Conservation (phyloP, 2,113 vertebrate species). For the Oxyura jamaicensis region DNA sequence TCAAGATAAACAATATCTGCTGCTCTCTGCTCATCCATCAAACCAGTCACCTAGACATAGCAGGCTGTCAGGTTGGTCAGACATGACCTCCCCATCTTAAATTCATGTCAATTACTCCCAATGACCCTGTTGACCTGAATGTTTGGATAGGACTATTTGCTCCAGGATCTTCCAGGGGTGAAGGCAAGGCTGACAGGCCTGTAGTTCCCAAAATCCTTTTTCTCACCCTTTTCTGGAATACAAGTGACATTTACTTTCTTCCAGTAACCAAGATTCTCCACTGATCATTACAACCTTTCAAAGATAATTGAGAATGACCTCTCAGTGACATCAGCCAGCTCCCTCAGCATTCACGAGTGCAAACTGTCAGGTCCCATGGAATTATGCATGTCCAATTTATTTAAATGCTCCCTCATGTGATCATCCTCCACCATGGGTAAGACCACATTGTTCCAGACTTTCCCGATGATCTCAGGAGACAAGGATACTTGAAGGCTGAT, state of each 20-base stretch:
- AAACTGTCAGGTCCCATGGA: not conserved
- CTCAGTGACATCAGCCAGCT: not conserved
- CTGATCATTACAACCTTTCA: not conserved
- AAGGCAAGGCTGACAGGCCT: not conserved
- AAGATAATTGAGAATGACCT: not conserved
- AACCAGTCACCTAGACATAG: not conserved
- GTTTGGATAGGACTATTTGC: not conserved
- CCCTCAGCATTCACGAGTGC: not conserved
- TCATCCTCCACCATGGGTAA: not conserved
- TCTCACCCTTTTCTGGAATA: not conserved
- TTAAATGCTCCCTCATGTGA: not conserved
- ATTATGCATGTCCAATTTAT: not conserved
- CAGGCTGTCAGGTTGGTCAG: not conserved
- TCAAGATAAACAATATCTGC: not conserved
- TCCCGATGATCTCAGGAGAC: not conserved
- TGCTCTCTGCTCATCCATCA: not conserved
- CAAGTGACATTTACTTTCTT: not conserved
- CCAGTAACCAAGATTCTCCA: not conserved
- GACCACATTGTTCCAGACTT: not conserved
- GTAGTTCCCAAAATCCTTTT: not conserved
- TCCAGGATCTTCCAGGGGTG: not conserved
- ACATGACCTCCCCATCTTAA: not conserved
- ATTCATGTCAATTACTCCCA: not conserved
- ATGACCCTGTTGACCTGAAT: not conserved
- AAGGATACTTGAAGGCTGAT: not conserved